These are phyloP conservation scores for Trogon melanurus DNA, from an alignment of 2,113 vertebrate genomes.

Conservation along the genomic window DNA sequence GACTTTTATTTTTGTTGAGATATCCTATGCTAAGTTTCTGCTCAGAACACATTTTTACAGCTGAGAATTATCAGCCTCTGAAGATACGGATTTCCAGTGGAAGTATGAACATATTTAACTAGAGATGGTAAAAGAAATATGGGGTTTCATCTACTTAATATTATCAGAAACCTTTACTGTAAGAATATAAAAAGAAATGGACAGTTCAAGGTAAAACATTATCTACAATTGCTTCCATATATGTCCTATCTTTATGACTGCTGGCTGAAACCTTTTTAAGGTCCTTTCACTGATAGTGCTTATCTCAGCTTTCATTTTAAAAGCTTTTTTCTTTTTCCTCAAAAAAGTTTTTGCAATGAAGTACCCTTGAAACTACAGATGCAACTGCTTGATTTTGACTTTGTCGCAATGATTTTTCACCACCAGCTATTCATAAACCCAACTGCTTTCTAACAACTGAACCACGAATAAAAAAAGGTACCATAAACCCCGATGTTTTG, in stretches of 20 bases:
- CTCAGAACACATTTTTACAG: not conserved
- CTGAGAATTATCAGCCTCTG: not conserved
- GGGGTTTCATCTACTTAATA: not conserved
- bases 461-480: not conserved
- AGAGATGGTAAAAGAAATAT: not conserved
- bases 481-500: not conserved
- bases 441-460: not conserved
- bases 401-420: not conserved
- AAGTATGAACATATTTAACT: not conserved
- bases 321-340: not conserved
- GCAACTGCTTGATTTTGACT: not conserved
- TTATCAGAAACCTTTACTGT: not conserved
- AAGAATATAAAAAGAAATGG: conserved; percentile 27
- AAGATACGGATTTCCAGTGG: not conserved
- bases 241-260: conserved; percentile 8
- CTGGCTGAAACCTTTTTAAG: conserved; percentile 7
- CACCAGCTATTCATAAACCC: not conserved
- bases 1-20: not conserved
- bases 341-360: not conserved
- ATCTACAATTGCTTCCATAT: not conserved
- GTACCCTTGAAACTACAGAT: not conserved
- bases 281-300: conserved; percentile 25
- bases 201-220: conserved; percentile 30
- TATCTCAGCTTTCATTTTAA: conserved; percentile 30
- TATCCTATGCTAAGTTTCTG: not conserved